Evolutionary conservation across 1,140 invertebrate genomes (phyloP).

Genomic region (Thereuonema tuberculata): DNA sequence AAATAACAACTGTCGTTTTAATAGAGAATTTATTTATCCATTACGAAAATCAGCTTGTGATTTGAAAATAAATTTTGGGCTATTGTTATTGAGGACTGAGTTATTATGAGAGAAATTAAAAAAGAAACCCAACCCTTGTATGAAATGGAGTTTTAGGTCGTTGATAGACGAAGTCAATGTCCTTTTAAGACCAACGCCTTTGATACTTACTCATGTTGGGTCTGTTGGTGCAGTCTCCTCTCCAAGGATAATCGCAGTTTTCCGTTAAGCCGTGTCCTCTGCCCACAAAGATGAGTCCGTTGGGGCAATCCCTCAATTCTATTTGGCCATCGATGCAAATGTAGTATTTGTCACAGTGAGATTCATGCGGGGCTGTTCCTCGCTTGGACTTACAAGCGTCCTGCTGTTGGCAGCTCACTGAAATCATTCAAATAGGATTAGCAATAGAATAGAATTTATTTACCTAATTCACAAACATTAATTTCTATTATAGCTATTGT

Average conservation of each 20-base stretch:
- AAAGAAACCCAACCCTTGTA: too few relatives aligned
- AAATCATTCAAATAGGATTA: too few relatives aligned
- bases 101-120: too few relatives aligned
- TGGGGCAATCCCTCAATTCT: conserved; percentile 57
- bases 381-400: conserved; percentile 21
- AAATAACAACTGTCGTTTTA: too few relatives aligned
- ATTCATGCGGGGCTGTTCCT: conserved; percentile 25
- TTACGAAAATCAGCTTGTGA: too few relatives aligned
- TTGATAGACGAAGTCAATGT: too few relatives aligned
- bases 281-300: conserved; percentile 58
- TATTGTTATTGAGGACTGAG: too few relatives aligned
- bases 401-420: background rate
- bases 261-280: conserved; percentile 25
- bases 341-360: conserved; percentile 59
- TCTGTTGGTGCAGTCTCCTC: conserved; percentile 29
- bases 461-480: conserved; percentile 7
- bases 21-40: too few relatives aligned
- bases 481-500: background rate
- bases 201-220: conserved; percentile 28
- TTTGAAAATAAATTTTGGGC: too few relatives aligned
- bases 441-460: background rate
- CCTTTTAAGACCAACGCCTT: too few relatives aligned
- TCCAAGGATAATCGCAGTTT: conserved; percentile 34
- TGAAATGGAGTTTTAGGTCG: too few relatives aligned
- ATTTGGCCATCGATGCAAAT: conserved; percentile 60